A percentile compares a stretch with the other conserved stretches of the same genome.
Conservation (phyloP, 2,888 invertebrate genomes). For the Meandrusa payeni region DNA sequence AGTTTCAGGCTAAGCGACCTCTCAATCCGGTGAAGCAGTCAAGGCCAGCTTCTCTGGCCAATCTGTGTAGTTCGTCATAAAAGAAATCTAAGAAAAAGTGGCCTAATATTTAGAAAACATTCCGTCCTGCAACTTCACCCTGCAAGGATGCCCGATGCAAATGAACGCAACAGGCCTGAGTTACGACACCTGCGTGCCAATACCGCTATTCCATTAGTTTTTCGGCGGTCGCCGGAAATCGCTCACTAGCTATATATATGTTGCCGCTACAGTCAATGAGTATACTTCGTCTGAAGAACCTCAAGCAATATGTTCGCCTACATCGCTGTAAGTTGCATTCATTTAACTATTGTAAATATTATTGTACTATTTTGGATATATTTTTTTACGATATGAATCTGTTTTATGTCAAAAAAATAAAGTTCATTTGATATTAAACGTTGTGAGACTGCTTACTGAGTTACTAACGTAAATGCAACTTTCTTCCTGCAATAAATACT, state of each 20-base stretch:
- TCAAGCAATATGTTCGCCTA: conserved; percentile 63
- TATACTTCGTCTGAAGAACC: conserved; percentile 60
- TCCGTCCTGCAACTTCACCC: no score
- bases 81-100: no score
- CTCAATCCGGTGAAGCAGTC: no score
- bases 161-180: conserved; percentile 27
- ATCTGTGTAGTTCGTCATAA: no score
- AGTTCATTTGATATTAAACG: neutral
- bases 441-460: no score
- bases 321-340: conserved; percentile 55
- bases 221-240: conserved; percentile 28
- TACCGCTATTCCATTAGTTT: conserved; percentile 6
- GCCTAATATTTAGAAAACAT: no score
- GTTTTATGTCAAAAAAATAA: neutral
- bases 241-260: conserved; percentile 31
- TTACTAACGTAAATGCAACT: no score
- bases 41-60: no score
- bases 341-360: conserved; percentile 15
- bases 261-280: conserved; percentile 5
- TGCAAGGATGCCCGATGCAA: conserved; percentile 39
- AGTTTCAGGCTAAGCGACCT: no score
- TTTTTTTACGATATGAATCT: no score
- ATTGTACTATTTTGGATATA: no score
- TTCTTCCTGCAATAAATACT: no score
- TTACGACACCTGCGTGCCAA: conserved; percentile 17